phyloP scores from a whole-genome alignment of 2,888 invertebrate genomes.

The Pammene fasciana region DNA sequence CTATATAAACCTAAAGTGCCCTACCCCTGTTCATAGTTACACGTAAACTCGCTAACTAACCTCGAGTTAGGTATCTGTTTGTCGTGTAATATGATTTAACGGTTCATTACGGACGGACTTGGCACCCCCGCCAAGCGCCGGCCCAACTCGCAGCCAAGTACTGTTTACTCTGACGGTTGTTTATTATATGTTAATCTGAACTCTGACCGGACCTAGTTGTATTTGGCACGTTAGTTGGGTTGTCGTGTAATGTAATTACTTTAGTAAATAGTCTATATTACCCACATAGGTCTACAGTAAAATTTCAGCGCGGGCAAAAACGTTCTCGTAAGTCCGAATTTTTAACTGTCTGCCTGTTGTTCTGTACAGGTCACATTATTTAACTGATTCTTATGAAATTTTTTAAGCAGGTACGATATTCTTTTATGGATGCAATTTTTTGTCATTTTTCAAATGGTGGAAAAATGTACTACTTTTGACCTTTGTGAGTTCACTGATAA shows the following conservation, averaged over 20 bases:
- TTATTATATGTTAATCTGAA: slow-evolving; percentile 13
- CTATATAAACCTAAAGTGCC: too few relatives aligned
- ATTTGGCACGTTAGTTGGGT: slow-evolving; percentile 7
- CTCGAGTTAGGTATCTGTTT: slow-evolving; percentile 19
- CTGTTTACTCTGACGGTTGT: slow-evolving; percentile 9
- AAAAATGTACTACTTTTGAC: too few relatives aligned
- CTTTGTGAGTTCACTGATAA: too few relatives aligned
- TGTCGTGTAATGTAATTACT: slow-evolving; percentile 9
- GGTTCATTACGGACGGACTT: slow-evolving; percentile 22
- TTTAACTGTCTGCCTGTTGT: too few relatives aligned
- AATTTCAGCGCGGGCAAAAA: too few relatives aligned
- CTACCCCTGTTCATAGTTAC: background rate
- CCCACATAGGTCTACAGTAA: too few relatives aligned
- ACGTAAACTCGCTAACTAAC: slow-evolving; percentile 16
- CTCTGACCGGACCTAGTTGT: background rate
- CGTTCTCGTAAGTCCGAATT: too few relatives aligned
- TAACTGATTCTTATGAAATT: too few relatives aligned
- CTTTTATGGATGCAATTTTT: too few relatives aligned
- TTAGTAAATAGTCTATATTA: background rate
- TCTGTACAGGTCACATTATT: too few relatives aligned
- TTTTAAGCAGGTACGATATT: too few relatives aligned
- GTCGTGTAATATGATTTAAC: slow-evolving; percentile 24
- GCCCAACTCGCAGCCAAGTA: background rate
- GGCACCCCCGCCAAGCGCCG: slow-evolving; percentile 17
- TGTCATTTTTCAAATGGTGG: too few relatives aligned